Evolutionary conservation across 2,113 vertebrate genomes (phyloP).

Genomic region (Scopus umbretta): DNA sequence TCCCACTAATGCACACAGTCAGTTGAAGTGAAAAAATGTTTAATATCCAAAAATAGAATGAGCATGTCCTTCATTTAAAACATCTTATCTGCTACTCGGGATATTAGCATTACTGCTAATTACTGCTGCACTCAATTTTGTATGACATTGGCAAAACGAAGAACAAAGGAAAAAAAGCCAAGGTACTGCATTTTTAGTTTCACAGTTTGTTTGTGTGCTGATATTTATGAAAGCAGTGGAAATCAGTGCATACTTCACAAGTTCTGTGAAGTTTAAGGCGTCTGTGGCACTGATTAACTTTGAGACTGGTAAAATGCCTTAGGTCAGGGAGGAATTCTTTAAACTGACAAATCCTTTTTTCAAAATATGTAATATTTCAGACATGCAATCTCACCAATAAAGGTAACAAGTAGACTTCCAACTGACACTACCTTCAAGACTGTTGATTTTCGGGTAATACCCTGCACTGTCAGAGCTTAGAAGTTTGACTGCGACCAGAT

Average conservation of each 20-base stretch:
- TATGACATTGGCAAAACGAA: not conserved
- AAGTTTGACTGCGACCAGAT: not conserved
- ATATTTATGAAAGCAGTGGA: not conserved
- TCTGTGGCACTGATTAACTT: not conserved
- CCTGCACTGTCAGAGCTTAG: not conserved
- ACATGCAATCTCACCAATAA: not conserved
- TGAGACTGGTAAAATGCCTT: not conserved
- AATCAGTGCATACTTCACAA: not conserved
- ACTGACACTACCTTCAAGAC: not conserved
- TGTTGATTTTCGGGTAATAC: not conserved
- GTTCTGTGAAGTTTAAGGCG: not conserved
- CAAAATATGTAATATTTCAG: not conserved
- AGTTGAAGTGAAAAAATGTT: not conserved
- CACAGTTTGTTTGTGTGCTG: not conserved
- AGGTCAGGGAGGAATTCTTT: not conserved
- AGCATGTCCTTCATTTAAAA: not conserved
- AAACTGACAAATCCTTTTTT: not conserved
- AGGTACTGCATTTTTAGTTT: not conserved
- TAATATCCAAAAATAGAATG: not conserved
- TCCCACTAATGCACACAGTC: not conserved
- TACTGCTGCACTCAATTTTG: not conserved
- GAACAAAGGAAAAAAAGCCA: not conserved
- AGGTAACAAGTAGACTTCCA: not conserved
- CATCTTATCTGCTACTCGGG: not conserved
- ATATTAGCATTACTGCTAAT: not conserved